phyloP scores from a whole-genome alignment of 2,113 vertebrate genomes.

The Rhea pennata region DNA sequence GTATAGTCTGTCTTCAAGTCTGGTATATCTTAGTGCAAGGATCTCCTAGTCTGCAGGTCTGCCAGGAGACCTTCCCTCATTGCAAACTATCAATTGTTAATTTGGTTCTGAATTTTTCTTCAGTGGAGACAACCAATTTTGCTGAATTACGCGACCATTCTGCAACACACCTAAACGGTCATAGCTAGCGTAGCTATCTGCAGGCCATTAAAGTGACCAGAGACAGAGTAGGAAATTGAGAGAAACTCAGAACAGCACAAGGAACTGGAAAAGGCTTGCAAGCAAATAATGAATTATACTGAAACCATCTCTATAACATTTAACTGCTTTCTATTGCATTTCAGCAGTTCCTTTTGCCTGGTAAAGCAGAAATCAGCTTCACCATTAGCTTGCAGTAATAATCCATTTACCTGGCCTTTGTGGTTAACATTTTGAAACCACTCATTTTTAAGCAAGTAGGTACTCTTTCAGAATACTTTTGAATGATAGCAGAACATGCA shows the following conservation, averaged over 20 bases:
- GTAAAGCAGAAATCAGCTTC: neutral
- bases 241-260: neutral
- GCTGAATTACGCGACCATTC: neutral
- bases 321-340: neutral
- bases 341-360: neutral
- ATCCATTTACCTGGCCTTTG: neutral
- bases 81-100: neutral
- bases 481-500: neutral
- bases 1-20: neutral
- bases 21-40: neutral
- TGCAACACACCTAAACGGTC: neutral
- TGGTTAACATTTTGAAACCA: neutral
- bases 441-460: neutral
- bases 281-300: neutral
- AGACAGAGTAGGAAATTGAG: neutral
- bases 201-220: neutral
- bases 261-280: neutral
- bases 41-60: neutral
- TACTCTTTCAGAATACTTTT: neutral
- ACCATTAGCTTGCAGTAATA: neutral
- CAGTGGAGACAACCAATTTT: neutral
- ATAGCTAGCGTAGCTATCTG: neutral
- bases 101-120: neutral
- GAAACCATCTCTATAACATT: neutral
- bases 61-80: neutral